Percentiles rank a stretch among this genome's conserved stretches.
Conservation (phyloP, 2,888 invertebrate species). For the Halictus quadricinctus region DNA sequence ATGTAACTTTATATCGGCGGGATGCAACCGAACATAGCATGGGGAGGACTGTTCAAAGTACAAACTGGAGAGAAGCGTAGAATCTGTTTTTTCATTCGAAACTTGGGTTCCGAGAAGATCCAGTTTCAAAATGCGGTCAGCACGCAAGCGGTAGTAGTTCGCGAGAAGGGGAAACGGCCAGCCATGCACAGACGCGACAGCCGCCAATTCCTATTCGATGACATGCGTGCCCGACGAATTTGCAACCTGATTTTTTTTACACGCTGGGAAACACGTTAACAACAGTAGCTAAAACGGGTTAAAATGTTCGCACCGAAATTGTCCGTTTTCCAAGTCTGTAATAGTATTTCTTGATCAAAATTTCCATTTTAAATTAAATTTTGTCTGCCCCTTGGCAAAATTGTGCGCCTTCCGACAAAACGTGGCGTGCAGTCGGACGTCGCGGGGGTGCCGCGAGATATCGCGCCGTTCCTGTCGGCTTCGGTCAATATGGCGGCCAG, state of each 20-base stretch:
- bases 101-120: background rate
- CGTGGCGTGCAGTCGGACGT: background rate
- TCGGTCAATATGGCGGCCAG: conserved; percentile 49
- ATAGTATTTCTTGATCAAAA: background rate
- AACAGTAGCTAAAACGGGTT: background rate
- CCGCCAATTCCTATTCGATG: background rate
- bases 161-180: background rate
- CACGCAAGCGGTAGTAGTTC: background rate
- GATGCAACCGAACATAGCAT: no score
- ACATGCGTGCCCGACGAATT: background rate
- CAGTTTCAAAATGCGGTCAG: background rate
- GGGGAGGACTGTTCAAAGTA: no score
- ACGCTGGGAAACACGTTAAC: background rate
- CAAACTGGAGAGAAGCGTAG: background rate
- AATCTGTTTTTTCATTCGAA: background rate
- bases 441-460: background rate
- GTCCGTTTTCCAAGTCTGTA: background rate
- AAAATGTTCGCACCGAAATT: background rate
- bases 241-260: background rate
- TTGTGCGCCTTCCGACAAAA: background rate
- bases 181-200: background rate
- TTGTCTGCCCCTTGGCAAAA: background rate
- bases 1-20: background rate
- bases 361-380: no score
- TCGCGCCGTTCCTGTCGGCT: conserved; percentile 28